Evolutionary conservation across 2,113 vertebrate genomes (phyloP).

Genomic region (Myanophis thanlyinensis): DNA sequence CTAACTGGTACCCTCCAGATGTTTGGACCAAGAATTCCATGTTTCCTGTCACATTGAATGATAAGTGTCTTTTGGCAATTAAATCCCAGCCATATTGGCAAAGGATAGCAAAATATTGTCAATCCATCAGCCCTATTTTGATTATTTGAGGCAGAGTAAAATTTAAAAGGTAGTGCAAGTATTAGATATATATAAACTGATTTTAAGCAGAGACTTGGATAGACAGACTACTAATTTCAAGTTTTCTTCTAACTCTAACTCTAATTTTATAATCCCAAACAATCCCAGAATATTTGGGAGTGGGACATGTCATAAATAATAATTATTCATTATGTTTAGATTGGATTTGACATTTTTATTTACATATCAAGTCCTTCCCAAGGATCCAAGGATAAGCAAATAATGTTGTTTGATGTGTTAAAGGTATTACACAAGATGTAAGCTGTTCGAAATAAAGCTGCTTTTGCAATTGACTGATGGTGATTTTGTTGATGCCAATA

Average conservation of each 20-base stretch:
- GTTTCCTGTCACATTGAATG: background rate
- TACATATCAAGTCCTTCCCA: background rate
- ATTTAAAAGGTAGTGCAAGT: background rate
- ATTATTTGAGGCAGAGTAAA: background rate
- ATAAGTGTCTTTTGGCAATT: background rate
- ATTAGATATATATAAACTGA: background rate
- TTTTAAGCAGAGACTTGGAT: background rate
- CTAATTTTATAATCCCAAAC: background rate
- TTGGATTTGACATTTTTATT: background rate
- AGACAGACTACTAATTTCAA: background rate
- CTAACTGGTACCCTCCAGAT: background rate
- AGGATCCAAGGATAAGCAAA: background rate
- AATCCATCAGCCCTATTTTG: background rate
- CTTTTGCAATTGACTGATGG: background rate
- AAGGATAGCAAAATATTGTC: background rate
- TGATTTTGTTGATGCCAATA: background rate
- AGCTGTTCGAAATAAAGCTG: background rate
- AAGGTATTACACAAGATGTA: background rate
- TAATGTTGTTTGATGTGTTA: background rate
- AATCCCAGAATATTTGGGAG: background rate
- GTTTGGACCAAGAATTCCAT: background rate
- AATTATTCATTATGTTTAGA: background rate
- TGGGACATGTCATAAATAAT: background rate
- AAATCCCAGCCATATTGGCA: background rate
- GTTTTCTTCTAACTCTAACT: background rate